Evolutionary conservation across 2,113 vertebrate genomes (phyloP).

Genomic region (Phrynosoma blainvillii): DNA sequence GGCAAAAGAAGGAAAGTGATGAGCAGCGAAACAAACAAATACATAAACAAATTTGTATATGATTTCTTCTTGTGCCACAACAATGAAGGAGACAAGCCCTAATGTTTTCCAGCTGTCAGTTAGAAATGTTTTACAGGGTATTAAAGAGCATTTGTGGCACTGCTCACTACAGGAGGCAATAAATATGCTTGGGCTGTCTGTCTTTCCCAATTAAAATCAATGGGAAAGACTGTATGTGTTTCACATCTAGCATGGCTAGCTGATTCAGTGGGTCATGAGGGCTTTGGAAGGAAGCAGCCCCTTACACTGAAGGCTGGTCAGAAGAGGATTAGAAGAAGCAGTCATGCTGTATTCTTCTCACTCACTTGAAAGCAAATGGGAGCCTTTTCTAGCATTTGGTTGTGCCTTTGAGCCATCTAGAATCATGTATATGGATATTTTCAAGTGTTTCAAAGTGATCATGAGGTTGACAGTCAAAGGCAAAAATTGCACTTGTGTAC

Average conservation of each 20-base stretch:
- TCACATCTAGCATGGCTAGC: not conserved
- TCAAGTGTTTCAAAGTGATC: not conserved
- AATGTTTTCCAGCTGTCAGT: constrained; percentile 30
- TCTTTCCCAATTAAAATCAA: not conserved
- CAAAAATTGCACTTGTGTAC: not conserved
- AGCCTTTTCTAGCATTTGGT: constrained; percentile 8
- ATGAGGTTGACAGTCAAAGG: not conserved
- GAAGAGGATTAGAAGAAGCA: not conserved
- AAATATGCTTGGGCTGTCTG: not conserved
- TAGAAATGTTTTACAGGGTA: constrained; percentile 2
- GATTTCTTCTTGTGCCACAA: not conserved
- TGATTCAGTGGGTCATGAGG: not conserved
- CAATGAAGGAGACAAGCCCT: not conserved
- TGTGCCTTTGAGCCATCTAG: not conserved
- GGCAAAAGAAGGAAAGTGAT: not conserved
- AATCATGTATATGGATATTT: not conserved
- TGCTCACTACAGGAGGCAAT: not conserved
- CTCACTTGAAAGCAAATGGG: fast-evolving
- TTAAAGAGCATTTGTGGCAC: constrained; percentile 32
- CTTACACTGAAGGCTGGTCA: not conserved
- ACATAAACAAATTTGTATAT: not conserved
- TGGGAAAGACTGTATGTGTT: fast-evolving
- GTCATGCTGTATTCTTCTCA: not conserved
- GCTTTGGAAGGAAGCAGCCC: constrained; percentile 3
- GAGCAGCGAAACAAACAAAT: too few relatives aligned